These are phyloP conservation scores for Canis aureus DNA, from an alignment of 2,113 vertebrate species.

Conservation along the genomic window DNA sequence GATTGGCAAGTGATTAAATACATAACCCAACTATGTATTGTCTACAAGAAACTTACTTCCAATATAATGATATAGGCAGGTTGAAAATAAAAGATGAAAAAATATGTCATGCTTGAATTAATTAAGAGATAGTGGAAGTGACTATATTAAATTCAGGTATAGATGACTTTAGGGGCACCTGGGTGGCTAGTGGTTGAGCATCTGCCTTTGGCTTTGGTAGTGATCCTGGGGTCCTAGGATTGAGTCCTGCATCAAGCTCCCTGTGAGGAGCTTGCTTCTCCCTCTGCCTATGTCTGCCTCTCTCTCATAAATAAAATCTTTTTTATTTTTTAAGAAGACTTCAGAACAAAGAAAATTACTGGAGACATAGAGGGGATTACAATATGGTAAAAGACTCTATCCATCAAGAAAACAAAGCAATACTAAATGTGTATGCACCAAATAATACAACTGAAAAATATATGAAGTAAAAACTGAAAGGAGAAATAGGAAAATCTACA, in stretches of 20 bases:
- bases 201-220: no score
- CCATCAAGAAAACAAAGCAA: background rate
- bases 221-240: no score
- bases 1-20: background rate
- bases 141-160: slow-evolving; percentile 11
- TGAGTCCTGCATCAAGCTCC: no score
- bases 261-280: no score
- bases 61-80: background rate
- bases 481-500: background rate
- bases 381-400: background rate
- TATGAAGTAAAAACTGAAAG: slow-evolving; percentile 48
- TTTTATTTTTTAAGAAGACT: background rate
- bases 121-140: background rate
- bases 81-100: slow-evolving; percentile 44
- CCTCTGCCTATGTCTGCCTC: no score
- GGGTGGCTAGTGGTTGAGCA: no score
- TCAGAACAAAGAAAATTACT: background rate
- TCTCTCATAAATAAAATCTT: no score
- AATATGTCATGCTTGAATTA: background rate
- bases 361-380: background rate
- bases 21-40: background rate
- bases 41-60: background rate
- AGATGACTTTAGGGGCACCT: background rate
- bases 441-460: slow-evolving; percentile 27
- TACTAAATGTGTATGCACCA: background rate